Base-by-base conservation (phyloP, 2,888 invertebrate genomes). In the Villa cingulata region DNA sequence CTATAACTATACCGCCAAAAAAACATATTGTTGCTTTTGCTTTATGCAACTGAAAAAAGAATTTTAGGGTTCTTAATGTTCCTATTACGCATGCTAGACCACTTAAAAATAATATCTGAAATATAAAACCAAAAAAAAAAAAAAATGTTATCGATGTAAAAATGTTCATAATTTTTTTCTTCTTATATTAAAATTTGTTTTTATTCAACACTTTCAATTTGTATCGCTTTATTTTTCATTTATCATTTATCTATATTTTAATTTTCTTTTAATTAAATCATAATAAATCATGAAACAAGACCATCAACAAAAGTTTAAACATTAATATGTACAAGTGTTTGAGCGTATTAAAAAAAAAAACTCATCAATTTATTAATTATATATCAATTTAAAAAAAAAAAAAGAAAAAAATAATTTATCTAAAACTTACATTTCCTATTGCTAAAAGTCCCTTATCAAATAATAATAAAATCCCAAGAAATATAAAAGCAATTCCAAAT, bases 41-140 rank as follows among this genome's bases (percentile, higher is more conserved):
- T 76, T 97, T 98, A 66, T 96, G 95, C 55, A 82, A 73, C 72
- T 98, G 97, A 70, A 98, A 98, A 74, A 99, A 98, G 70, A 98
- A 99, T 62, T 89, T 80, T 61, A 96, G 83, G 9, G 97, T 97
- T 63, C 96, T 72, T 67, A 92, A 88, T 23, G 96, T 75, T 2
- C 98, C 98, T 62, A 97, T 97, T 14, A 97, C 91, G 70, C 96
- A 94, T 16, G 86, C 89, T 46, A 98, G 74, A 2, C 98, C 98
- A 56, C 83, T 78, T 57, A 98, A 84, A 70, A 99, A 99, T 27
- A 99, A 74, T 54, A 98, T 89, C 97, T 98, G 74, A 41, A 79
- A 78, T 50, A 57, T 53, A 51, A n/a, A 42, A 53, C 49, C 53
- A 51, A 45, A 37, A 42, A 17, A 34, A 37, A 44, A 20, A n/a